Base-by-base conservation (phyloP, 2,888 invertebrate species). In the Dryococelus australis region DNA sequence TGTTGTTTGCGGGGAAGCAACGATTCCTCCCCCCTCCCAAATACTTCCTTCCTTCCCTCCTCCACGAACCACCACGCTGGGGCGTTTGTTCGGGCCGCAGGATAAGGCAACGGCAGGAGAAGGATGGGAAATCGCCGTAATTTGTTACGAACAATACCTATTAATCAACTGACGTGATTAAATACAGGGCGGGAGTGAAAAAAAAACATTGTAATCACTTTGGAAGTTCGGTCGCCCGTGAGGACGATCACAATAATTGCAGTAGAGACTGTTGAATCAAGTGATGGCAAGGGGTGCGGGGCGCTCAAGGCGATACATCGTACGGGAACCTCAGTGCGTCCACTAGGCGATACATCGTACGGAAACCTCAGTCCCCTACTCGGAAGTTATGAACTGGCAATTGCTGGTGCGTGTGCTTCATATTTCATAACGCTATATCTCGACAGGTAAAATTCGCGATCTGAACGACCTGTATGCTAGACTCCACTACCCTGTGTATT, bases 81-180 rank as follows among this genome's bases (percentile, higher is more conserved):
- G n/a, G 65, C 65, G 51, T 51, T 51, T 51, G 51, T 51, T 6
- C 16, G 65, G 65, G 20, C 65, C 65, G 65, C 0, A n/a, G 65
- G 6, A 65, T n/a, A 65, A 65, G 65, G 65, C 24, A 51, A 20
- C 47, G 47, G 47, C 47, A 9, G 65, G 65, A 65, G 65, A 16
- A 20, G 65, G 35, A 35, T 8, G 20, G 65, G 65, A 65, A 65
- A 65, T 65, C 24, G 65, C 24, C 65, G n/a, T 65, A 65, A 65
- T 65, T 65, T 65, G 65, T 65, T n/a, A n/a, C 65, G 65, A 65
- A 65, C 65, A 65, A 65, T 65, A 65, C 65, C 65, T 65, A 65
- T 65, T 65, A 65, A 65, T 65, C 65, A 65, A 65, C 65, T 65
- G 24, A 65, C 65, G 65, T 65, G 65, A 65, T 65, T 65, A 65